Evolutionary conservation across 2,797 vertebrate species (phyloP), one percentile per base, ranked within the genome.

Genomic region (Lerista edwardsae): DNA sequence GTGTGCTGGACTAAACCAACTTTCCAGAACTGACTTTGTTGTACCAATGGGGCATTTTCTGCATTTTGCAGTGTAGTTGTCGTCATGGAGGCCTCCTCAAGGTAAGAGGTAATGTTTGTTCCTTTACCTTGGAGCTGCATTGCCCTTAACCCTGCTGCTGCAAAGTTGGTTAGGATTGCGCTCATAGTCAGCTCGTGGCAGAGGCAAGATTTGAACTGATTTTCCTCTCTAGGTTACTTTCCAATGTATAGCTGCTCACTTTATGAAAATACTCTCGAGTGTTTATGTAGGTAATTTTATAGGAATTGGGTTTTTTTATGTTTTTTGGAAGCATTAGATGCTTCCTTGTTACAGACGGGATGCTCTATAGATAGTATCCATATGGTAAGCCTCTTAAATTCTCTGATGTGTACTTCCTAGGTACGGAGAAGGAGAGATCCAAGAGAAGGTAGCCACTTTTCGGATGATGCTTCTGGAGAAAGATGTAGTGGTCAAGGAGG

Each of bases 381-480:
- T 71, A 29, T 75, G 64, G 23, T 55, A 23, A 77, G 17, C 14
- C 34, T 6, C 9, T 19, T 41, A 55, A 69, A 61, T n/a, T 55
- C 29, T 87, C 6, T 36, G 39, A 17, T 61, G 11, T 62, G 17
- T 57, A 23, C 41, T 62, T 76, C 88, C 64, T 91, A 98, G 98
- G 90, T 98, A 98, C 91, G 97, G 97, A 21, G 97, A 95, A 44
- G 97, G 97, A 84, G 98, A 98, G 93, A 98, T 98, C 17, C 97
- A 98, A 76, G 97, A 98, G 93, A 98, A 98, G 89, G 98, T 98
- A 87, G 97, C 96, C 93, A 98, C 97, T 82, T 98, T 98, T 94
- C 96, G 98, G 47, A 95, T 98, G 96, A 98, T 98, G 98, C 95
- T 98, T 72, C 96, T 98, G 95, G 98, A 98, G 94, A 97, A 97